These are phyloP conservation scores for Rhizomys pruinosus DNA, from an alignment of 2,113 vertebrate species.

Conservation along the genomic window DNA sequence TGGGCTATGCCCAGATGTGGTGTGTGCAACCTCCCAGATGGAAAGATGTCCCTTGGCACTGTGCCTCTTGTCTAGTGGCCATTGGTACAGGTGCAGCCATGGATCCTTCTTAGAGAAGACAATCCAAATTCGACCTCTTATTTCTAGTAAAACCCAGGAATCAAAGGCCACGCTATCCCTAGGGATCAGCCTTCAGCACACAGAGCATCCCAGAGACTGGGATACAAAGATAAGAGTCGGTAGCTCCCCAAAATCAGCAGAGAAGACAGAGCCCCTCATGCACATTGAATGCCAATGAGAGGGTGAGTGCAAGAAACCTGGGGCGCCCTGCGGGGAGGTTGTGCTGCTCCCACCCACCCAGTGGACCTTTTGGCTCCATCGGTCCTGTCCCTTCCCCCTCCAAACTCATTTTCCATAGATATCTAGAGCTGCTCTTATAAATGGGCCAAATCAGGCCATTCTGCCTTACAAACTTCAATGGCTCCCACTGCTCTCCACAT, in stretches of 20 bases:
- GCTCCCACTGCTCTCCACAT: background rate
- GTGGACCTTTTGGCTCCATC: background rate
- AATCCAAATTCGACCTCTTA: background rate
- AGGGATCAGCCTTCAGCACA: background rate
- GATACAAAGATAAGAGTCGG: background rate
- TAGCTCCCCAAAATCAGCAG: background rate
- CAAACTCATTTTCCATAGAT: background rate
- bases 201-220: background rate
- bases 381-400: background rate
- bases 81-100: too few relatives aligned
- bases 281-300: background rate
- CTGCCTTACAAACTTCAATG: background rate
- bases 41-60: background rate
- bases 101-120: background rate
- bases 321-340: background rate
- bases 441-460: background rate
- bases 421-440: background rate
- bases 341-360: background rate
- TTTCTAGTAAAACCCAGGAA: background rate
- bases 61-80: background rate
- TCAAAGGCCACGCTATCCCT: accelerated
- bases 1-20: background rate
- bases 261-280: background rate
- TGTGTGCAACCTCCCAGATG: background rate
- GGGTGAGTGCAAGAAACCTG: too few relatives aligned